These are phyloP conservation scores for Mareca strepera DNA, from an alignment of 2,797 vertebrate species.

Conservation along the genomic window DNA sequence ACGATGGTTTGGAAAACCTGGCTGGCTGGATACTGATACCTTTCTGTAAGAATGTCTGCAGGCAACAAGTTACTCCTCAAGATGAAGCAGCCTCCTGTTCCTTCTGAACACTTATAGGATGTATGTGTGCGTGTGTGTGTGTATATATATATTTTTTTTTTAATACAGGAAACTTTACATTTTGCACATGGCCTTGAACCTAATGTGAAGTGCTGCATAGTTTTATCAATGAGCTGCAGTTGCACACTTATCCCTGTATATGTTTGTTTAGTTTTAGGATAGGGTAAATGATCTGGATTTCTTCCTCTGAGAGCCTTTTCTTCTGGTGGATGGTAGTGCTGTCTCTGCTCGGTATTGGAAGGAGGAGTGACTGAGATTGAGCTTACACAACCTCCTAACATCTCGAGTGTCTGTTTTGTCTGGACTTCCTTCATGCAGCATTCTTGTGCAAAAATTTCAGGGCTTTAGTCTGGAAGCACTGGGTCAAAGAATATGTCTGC, in stretches of 20 bases:
- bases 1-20: constrained; percentile 77
- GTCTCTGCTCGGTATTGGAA: constrained; percentile 68
- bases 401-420: constrained; percentile 93
- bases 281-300: constrained; percentile 29
- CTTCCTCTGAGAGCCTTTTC: constrained; percentile 51
- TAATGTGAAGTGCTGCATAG: neutral
- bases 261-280: neutral
- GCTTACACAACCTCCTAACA: constrained; percentile 76
- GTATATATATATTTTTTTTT: too few species aligned
- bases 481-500: constrained; percentile 89
- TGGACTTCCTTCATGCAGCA: constrained; percentile 82
- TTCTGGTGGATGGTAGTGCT: constrained; percentile 53
- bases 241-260: neutral
- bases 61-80: constrained; percentile 43
- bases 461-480: constrained; percentile 84
- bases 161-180: neutral
- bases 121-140: too few species aligned
- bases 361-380: constrained; percentile 76
- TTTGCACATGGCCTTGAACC: neutral
- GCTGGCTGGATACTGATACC: constrained; percentile 76
- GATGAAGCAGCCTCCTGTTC: constrained; percentile 35
- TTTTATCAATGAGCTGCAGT: neutral
- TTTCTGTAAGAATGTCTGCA: constrained; percentile 79
- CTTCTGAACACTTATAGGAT: constrained; percentile 34
- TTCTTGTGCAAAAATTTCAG: constrained; percentile 84